A percentile compares a stretch with the other conserved stretches of the same genome.
Conservation (phyloP, 2,797 vertebrate species). For the Neosilurus hyrtlii region DNA sequence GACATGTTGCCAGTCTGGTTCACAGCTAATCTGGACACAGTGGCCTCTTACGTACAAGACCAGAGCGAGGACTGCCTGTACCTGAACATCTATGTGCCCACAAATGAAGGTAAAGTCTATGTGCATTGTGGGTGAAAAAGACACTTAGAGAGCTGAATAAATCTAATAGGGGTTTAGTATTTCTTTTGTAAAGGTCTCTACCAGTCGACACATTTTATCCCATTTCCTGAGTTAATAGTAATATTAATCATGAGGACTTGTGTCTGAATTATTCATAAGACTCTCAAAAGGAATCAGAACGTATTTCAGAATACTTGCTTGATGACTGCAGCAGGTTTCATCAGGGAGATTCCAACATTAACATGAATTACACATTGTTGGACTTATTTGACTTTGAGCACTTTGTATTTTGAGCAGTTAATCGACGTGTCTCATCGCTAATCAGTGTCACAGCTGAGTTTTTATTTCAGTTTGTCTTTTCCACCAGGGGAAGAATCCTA, state of each 20-base stretch:
- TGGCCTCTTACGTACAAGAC: constrained; percentile 88
- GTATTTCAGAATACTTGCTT: too few relatives aligned
- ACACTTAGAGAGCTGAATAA: neutral
- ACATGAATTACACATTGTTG: too few relatives aligned
- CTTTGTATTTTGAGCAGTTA: too few relatives aligned
- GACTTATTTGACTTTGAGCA: too few relatives aligned
- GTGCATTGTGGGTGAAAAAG: neutral
- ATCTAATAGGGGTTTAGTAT: neutral
- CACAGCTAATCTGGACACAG: constrained; percentile 91
- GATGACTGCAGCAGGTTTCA: neutral
- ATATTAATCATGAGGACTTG: neutral
- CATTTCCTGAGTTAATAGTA: neutral
- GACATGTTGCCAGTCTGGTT: constrained; percentile 96
- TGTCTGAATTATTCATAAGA: neutral
- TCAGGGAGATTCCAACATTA: neutral
- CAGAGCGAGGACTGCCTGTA: constrained; percentile 95
- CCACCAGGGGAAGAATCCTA: too few relatives aligned
- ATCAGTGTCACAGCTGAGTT: neutral
- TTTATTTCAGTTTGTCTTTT: too few relatives aligned
- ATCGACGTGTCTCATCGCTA: neutral
- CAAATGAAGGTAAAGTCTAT: constrained; percentile 83
- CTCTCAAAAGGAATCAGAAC: neutral
- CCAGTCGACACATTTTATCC: neutral
- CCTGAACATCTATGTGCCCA: constrained; percentile 93
- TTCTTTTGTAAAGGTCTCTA: too few relatives aligned